Base-by-base conservation (phyloP, 2,888 invertebrate species). In the Spilosoma lubricipeda region DNA sequence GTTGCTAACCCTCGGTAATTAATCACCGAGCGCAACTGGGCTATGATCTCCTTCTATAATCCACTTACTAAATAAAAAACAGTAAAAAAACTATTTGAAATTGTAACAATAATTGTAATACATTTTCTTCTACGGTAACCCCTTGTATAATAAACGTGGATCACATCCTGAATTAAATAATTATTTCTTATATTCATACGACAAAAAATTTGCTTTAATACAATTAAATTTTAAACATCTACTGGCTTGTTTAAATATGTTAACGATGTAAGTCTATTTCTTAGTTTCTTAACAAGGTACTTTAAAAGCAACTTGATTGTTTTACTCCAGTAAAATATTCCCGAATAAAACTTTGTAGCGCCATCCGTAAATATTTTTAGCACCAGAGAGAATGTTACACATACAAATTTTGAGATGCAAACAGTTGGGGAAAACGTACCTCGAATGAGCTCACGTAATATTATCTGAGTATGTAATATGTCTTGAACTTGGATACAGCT, bases 371-470 rank as follows among this genome's bases (percentile, higher is more conserved):
- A 75, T 65, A 67, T 72, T 73, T 48, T 68, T 64, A 30, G 27
- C 23, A n/a, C 20, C 67, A 45, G 33, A n/a, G 15, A 45, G 39
- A 52, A 69, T 73, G 72, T 72, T 64, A 73, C 73, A 48, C 63
- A 69, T 69, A 64, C 65, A 69, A 73, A 73, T 73, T 69, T 69
- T 68, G 64, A 27, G 36, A 68, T 72, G 68, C 72, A 73, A 73
- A 68, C 68, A 73, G 63, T 68, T 72, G 72, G 59, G 56, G 67
- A 33, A 67, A 67, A 67, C 42, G 67, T 45, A 56, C 56, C 67
- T 67, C 42, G 72, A 59, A 72, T 42, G 67, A 67, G 67, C 59
- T 67, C 67, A 33, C 59, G 72, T 63, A 72, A 63, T 68, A 64
- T 68, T 68, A 64, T 68, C 36, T 63, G 63, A 68, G 68, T 64